phyloP scores from a whole-genome alignment of 2,888 invertebrate species.

The Parthenolecanium corni region DNA sequence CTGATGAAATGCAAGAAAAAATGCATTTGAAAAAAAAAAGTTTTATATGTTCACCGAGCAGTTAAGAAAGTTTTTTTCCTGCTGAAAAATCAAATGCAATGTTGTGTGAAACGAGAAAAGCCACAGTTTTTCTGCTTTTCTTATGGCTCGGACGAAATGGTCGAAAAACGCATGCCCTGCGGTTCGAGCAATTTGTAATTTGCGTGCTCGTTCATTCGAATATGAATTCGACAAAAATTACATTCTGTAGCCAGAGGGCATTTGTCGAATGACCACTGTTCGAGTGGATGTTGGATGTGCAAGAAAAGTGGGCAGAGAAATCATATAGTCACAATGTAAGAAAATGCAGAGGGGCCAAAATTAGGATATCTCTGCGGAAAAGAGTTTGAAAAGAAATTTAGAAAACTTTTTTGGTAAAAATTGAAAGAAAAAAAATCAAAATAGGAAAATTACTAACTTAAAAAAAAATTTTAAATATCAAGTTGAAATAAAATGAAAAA shows the following conservation, averaged over 20 bases:
- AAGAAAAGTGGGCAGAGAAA: background rate
- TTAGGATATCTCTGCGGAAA: no score
- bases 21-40: no score
- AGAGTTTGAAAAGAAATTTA: no score
- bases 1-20: no score
- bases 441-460: no score
- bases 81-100: conserved; percentile 5
- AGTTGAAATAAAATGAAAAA: no score
- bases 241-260: background rate
- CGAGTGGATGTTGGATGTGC: no score
- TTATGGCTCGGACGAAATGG: conserved; percentile 2
- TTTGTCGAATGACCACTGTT: conserved; percentile 12
- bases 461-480: no score
- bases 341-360: no score
- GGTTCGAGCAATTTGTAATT: conserved; percentile 20
- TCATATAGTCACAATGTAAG: background rate
- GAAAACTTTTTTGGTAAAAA: no score
- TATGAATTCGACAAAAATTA: conserved; percentile 19
- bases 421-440: no score
- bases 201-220: conserved; percentile 22
- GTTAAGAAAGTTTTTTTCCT: background rate
- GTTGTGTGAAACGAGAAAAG: conserved; percentile 20
- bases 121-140: background rate
- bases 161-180: conserved; percentile 5
- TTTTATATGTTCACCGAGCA: no score